Base-by-base conservation (phyloP, 2,113 vertebrate genomes). In the Hippopotamus amphibius region DNA sequence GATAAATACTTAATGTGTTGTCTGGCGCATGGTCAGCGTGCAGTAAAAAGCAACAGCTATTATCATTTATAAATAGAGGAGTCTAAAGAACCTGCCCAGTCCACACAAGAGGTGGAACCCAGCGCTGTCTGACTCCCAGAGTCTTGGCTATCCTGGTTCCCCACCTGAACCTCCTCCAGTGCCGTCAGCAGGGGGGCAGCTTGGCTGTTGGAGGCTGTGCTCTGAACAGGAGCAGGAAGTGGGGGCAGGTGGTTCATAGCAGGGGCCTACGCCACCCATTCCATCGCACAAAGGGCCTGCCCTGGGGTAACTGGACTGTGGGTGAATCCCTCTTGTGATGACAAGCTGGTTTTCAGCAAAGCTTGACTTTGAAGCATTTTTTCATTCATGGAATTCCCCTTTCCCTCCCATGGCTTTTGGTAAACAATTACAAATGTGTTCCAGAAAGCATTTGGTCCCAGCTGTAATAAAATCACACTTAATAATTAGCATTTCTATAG, bases 361-460 rank as follows among this genome's bases (percentile, higher is more conserved):
- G 28, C 89, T 77, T 90, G 43, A 37, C 33, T 90, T 43, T 28
- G 48, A 90, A 33, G 48, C n/a, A 24, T 37, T 82, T 83, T 90
- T 76, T 66, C 79, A 84, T 80, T 46, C 71, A 82, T 57, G 91
- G 77, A 93, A 89, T 94, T 90, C 66, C 94, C 76, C 77, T 63
- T 1, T 65, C 28, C 85, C 17, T 81, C 85, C 90, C 0, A 0
- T 74, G 88, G 61, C 59, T 71, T 88, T 96, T 13, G 33, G 19
- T 95, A 93, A 97, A 97, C 91, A 93, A 57, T 53, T 84, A 84
- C 69, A 84, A 57, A 87, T 88, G 76, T 87, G 81, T 91, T 90
- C 63, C 50, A 96, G 91, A 89, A 91, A 92, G 59, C 65, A 9
- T 94, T 76, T 71, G 84, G 96, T 94, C 89, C 55, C 85, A 80